phyloP scores from a whole-genome alignment of 2,113 vertebrate genomes.

The Colaptes auratus region DNA sequence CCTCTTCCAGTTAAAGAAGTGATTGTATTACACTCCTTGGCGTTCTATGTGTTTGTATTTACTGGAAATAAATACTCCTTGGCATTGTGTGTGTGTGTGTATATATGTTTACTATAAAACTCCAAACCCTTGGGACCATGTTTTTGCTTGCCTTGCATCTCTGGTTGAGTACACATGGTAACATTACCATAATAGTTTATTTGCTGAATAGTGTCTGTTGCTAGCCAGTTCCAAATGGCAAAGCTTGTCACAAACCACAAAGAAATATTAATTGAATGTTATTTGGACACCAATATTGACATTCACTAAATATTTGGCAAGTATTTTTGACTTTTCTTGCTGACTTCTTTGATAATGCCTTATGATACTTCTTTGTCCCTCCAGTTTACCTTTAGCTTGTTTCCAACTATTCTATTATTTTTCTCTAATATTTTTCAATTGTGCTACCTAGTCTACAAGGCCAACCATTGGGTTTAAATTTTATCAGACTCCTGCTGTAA shows the following conservation, averaged over 20 bases:
- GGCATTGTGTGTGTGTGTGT: neutral
- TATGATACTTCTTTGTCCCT: neutral
- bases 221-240: neutral
- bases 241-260: neutral
- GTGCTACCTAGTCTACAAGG: accelerated
- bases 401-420: neutral
- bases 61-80: neutral
- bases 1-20: neutral
- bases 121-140: neutral
- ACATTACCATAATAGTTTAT: neutral
- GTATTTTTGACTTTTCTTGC: neutral
- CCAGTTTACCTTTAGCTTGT: neutral
- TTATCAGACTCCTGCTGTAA: neutral
- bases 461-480: neutral
- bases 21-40: neutral
- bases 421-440: neutral
- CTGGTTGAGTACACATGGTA: neutral
- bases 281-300: neutral
- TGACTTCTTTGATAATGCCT: neutral
- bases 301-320: neutral
- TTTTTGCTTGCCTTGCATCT: neutral
- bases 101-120: neutral
- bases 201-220: neutral
- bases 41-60: neutral
- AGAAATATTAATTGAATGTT: neutral